Evolutionary conservation across 2,888 invertebrate species (phyloP).

Genomic region (Dromius quadrimaculatus): DNA sequence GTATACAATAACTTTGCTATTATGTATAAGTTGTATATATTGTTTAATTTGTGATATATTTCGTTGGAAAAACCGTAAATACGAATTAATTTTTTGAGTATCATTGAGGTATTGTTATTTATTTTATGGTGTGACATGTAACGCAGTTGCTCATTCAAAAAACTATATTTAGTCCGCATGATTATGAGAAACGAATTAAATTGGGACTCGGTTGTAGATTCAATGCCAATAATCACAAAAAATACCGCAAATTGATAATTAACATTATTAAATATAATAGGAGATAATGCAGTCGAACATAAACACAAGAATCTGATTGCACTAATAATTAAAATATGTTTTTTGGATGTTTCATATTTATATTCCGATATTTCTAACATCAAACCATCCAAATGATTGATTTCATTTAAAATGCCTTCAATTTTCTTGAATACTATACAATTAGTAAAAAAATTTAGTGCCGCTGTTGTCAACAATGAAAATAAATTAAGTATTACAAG

Average conservation of each 20-base stretch:
- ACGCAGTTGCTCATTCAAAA: background rate
- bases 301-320: background rate
- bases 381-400: background rate
- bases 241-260: background rate
- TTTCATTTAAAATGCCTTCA: background rate
- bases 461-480: too few species aligned
- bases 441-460: too few species aligned
- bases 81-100: background rate
- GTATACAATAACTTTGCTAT: background rate
- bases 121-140: background rate
- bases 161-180: conserved; percentile 1
- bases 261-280: background rate
- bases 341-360: background rate
- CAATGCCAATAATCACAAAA: background rate
- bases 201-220: background rate
- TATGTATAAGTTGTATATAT: background rate
- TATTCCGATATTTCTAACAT: background rate
- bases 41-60: background rate
- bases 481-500: too few species aligned
- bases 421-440: background rate
- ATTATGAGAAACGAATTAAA: background rate
- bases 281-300: background rate
- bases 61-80: background rate
- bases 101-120: background rate
- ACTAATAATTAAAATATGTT: background rate